Evolutionary conservation across 1,140 invertebrate species (phyloP).

Genomic region (Apis florea): DNA sequence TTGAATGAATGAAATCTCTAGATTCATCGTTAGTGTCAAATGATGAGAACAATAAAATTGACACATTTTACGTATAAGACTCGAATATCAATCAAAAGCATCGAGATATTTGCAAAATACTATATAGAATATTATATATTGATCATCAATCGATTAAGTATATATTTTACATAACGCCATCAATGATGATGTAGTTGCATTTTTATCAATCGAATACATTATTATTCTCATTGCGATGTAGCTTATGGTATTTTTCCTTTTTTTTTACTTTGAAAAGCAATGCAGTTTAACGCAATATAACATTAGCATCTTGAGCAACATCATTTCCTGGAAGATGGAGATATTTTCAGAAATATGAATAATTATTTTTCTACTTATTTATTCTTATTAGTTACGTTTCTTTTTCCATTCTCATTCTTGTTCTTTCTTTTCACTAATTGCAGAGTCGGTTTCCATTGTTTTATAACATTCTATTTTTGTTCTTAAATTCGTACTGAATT

Average conservation of each 20-base stretch:
- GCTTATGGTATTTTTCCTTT: neutral
- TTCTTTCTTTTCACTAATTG: neutral
- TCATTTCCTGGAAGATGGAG: neutral
- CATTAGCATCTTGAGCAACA: too few relatives aligned
- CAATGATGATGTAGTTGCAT: neutral
- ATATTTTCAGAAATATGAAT: neutral
- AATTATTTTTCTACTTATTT: neutral
- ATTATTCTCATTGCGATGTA: neutral
- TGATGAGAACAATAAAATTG: neutral
- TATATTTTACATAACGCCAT: slow-evolving; percentile 5
- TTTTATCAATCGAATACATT: neutral
- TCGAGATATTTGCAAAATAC: slow-evolving; percentile 4
- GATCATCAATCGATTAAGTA: neutral
- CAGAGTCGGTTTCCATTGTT: neutral
- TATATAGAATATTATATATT: slow-evolving; percentile 20
- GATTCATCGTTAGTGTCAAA: slow-evolving; percentile 1
- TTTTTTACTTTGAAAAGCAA: neutral
- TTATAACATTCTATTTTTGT: too few relatives aligned
- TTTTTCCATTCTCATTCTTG: neutral
- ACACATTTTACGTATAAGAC: slow-evolving; percentile 17
- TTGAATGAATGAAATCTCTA: slow-evolving; percentile 55
- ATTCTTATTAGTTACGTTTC: neutral
- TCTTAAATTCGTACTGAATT: too few relatives aligned
- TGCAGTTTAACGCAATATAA: too few relatives aligned
- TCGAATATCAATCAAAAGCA: slow-evolving; percentile 41